phyloP scores from a whole-genome alignment of 2,797 vertebrate genomes.

The Danio aesculapii region DNA sequence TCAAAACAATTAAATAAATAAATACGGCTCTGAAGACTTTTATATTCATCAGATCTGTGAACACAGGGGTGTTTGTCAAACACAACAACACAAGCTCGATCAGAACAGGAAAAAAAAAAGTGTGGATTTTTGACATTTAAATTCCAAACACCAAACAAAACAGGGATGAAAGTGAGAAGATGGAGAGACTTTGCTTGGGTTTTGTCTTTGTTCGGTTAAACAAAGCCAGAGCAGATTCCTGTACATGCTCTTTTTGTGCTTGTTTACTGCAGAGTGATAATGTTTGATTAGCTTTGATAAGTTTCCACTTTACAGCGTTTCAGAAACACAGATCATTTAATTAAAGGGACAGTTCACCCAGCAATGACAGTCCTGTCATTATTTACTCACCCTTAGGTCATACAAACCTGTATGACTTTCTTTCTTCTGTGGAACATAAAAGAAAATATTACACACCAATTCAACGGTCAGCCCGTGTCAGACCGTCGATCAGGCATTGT shows the following conservation, averaged over 20 bases:
- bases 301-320: slow-evolving; percentile 21
- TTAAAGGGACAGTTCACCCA: slow-evolving; percentile 5
- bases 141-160: slow-evolving; percentile 63
- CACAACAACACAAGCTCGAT: slow-evolving; percentile 70
- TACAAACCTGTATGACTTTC: neutral
- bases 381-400: neutral
- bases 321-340: slow-evolving; percentile 8
- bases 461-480: no score
- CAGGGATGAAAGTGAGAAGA: slow-evolving; percentile 42
- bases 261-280: neutral
- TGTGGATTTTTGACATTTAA: slow-evolving; percentile 71
- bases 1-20: slow-evolving; percentile 64
- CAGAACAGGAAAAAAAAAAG: slow-evolving; percentile 59
- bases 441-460: neutral
- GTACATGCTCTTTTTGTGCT: slow-evolving; percentile 12
- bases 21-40: slow-evolving; percentile 66
- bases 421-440: neutral
- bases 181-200: slow-evolving; percentile 43
- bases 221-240: slow-evolving; percentile 26
- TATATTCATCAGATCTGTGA: slow-evolving; percentile 69
- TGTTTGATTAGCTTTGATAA: slow-evolving; percentile 34
- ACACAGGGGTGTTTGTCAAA: slow-evolving; percentile 69
- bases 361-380: neutral
- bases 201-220: slow-evolving; percentile 39
- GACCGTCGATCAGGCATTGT: no score